Base-by-base conservation (phyloP, 2,888 invertebrate genomes). In the Apamea sordens region DNA sequence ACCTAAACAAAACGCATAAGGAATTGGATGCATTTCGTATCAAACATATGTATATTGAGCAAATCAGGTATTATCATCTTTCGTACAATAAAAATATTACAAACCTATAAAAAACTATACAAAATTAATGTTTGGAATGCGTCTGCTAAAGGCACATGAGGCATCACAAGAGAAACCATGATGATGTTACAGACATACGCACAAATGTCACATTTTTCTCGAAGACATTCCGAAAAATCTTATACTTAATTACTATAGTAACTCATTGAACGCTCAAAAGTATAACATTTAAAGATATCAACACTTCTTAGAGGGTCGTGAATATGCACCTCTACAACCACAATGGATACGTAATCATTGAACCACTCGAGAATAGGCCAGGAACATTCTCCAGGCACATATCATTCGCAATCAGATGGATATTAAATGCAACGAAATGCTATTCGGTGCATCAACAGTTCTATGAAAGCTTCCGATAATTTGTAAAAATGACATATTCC, bases 41-140 rank as follows among this genome's bases (percentile, higher is more conserved):
- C 76, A 87, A 87, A 87, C 86, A 80, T 69, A 41, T 87, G 85
- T 89, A 89, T 83, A 88, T 93, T 93, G 93, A 93, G 93, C 93
- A 93, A 92, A 87, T 89, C 93, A 93, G 93, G 92, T 90, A 91
- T 92, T 87, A 79, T 83, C 84, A 83, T 88, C 81, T 84, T 81
- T 79, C 82, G 76, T 84, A 86, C 78, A 83, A 86, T 82, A 85
- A 74, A 84, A 77, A 44, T 87, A 84, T 79, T 89, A 86, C 72
- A 86, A 76, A 87, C 56, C 71, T 88, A 88, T 87, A 90, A 77
- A 77, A 84, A 87, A 77, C 81, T 77, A 80, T 78, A 83, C 78
- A 88, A 84, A 85, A 83, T 80, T 82, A 80, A 86, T 81, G 68
- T 83, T 86, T 90, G 93, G 92, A 93, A 93, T 93, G 92, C 85